Percentiles rank a stretch among this genome's conserved stretches.
These are phyloP conservation scores for Nemapogon koenigi DNA, from an alignment of 2,888 invertebrate species.

Conservation along the genomic window DNA sequence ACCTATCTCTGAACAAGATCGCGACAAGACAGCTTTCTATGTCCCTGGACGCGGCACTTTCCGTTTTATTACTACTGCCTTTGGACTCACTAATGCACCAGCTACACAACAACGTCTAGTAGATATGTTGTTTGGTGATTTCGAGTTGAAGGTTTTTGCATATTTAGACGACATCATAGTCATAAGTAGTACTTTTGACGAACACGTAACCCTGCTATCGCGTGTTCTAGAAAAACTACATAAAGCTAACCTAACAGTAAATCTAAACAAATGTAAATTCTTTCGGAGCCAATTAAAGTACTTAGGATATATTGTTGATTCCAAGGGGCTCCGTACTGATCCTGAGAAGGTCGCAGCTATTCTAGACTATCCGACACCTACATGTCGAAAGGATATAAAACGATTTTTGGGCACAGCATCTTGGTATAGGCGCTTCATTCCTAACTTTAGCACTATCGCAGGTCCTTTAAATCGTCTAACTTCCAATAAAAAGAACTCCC, in stretches of 20 bases:
- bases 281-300: constrained; percentile 9
- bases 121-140: constrained; percentile 17
- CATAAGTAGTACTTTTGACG: constrained; percentile 16
- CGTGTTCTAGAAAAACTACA: constrained; percentile 16
- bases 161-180: constrained; percentile 20
- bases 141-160: constrained; percentile 17
- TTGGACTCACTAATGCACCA: constrained; percentile 18
- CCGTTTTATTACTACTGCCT: constrained; percentile 5
- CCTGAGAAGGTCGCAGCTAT: constrained; percentile 20
- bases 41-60: constrained; percentile 9
- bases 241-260: constrained; percentile 17
- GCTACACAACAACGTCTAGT: constrained; percentile 21
- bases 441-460: constrained; percentile 19
- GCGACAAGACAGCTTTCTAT: constrained; percentile 14
- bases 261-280: constrained; percentile 14
- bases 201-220: constrained; percentile 17
- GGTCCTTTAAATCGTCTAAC: constrained; percentile 20
- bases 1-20: constrained; percentile 11
- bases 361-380: constrained; percentile 18
- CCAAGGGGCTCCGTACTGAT: constrained; percentile 19
- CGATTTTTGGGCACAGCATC: constrained; percentile 19
- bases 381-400: constrained; percentile 16
- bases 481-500: constrained; percentile 15
- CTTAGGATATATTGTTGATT: constrained; percentile 20
- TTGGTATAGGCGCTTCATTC: constrained; percentile 19